Percentiles rank a stretch among this genome's conserved stretches.
phyloP scores from a whole-genome alignment of 2,888 invertebrate species.

The Tachina grossa region DNA sequence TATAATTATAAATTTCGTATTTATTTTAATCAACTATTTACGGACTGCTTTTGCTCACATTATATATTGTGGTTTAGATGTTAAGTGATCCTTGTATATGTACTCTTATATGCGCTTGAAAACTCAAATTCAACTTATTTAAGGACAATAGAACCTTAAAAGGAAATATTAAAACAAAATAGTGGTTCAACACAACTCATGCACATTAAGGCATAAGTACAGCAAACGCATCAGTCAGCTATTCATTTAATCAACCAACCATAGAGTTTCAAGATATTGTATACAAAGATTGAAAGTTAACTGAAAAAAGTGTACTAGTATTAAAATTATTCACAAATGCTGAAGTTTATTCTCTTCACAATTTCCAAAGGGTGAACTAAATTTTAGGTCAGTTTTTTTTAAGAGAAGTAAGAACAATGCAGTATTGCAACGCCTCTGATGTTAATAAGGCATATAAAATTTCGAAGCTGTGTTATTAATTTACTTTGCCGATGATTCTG shows the following conservation, averaged over 20 bases:
- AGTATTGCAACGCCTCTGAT: no score
- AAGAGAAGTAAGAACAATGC: no score
- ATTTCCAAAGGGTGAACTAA: conserved; percentile 10
- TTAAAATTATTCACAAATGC: conserved; percentile 49
- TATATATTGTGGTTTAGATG: conserved; percentile 53
- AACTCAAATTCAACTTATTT: conserved; percentile 5
- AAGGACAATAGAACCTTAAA: neutral
- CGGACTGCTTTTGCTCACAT: conserved; percentile 6
- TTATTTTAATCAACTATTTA: neutral
- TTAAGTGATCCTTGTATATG: conserved; percentile 52
- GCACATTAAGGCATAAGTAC: conserved; percentile 1
- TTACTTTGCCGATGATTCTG: no score
- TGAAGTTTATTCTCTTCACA: conserved; percentile 43
- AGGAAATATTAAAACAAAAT: neutral
- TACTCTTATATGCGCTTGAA: conserved; percentile 30
- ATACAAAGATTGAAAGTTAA: conserved; percentile 50
- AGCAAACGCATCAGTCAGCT: conserved; percentile 48
- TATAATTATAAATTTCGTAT: no score
- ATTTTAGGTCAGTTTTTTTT: no score
- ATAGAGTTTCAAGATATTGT: conserved; percentile 54
- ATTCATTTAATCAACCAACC: conserved; percentile 48
- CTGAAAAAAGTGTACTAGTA: neutral
- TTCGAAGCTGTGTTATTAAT: no score
- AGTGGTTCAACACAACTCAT: neutral
- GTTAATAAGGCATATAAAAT: no score